phyloP scores from a whole-genome alignment of 2,888 invertebrate genomes.

The Ecliptopera silaceata region DNA sequence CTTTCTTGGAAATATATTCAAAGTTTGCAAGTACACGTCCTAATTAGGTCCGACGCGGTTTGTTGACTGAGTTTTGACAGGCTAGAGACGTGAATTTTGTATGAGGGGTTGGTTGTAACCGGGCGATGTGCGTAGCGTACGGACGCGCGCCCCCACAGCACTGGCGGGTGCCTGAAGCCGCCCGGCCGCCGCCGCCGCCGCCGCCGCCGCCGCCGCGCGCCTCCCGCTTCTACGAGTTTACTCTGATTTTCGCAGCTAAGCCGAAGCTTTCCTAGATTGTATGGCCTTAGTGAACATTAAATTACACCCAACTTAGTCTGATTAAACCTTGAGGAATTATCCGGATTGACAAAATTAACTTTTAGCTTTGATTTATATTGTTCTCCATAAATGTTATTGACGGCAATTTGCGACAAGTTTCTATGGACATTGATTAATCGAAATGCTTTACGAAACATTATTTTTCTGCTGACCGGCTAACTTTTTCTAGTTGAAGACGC shows the following conservation, averaged over 20 bases:
- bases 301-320: conserved; percentile 82
- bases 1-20: conserved; percentile 40
- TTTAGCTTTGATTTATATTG: conserved; percentile 80
- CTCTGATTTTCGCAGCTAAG: conserved; percentile 72
- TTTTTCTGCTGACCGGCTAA: conserved; percentile 6
- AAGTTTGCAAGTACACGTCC: conserved; percentile 45
- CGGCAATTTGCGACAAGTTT: no score
- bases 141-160: conserved; percentile 62
- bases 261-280: conserved; percentile 80
- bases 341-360: conserved; percentile 83
- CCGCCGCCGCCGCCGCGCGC: conserved; percentile 41
- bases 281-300: conserved; percentile 82
- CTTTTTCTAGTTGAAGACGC: conserved; percentile 18
- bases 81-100: conserved; percentile 65
- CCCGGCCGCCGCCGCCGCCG: conserved; percentile 35
- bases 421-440: no score
- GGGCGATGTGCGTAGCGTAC: conserved; percentile 56
- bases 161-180: conserved; percentile 46
- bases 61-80: conserved; percentile 62
- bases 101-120: conserved; percentile 45
- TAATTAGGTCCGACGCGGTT: conserved; percentile 51
- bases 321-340: conserved; percentile 83
- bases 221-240: conserved; percentile 49
- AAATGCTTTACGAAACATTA: background rate
- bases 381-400: conserved; percentile 21